phyloP scores from a whole-genome alignment of 2,113 vertebrate genomes.

The Aphelocoma coerulescens region DNA sequence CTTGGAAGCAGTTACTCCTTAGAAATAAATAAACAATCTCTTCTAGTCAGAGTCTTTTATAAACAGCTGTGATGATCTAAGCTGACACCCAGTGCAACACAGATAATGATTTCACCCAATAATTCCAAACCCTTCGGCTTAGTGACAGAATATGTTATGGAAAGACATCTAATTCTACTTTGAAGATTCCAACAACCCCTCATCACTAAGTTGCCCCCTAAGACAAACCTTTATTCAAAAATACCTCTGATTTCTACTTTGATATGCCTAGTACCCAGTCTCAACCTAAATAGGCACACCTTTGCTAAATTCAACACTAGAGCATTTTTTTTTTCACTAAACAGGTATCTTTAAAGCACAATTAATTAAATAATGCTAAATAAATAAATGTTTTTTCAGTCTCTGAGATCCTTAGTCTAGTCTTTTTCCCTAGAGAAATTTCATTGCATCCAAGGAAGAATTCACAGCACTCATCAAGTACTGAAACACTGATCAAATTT shows the following conservation, averaged over 20 bases:
- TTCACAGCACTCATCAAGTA: not conserved
- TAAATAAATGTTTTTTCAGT: not conserved
- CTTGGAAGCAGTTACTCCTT: not conserved
- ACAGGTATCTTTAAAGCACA: not conserved
- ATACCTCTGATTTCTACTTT: not conserved
- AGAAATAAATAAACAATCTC: not conserved
- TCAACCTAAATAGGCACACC: not conserved
- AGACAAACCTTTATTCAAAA: not conserved
- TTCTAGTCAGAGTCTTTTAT: not conserved
- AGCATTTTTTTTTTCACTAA: not conserved
- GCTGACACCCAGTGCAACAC: not conserved
- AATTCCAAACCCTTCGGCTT: not conserved
- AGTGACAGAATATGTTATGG: not conserved
- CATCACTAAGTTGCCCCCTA: not conserved
- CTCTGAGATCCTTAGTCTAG: not conserved
- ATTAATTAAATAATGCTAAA: not conserved
- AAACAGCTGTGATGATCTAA: not conserved
- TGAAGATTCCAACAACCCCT: not conserved
- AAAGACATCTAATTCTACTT: not conserved
- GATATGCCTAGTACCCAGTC: not conserved
- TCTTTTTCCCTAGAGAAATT: not conserved
- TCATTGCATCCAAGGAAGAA: not conserved
- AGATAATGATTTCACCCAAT: not conserved
- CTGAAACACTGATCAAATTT: not conserved
- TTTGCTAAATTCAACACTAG: not conserved